Evolutionary conservation across 2,113 vertebrate species (phyloP), one percentile per base, ranked within the genome.

Genomic region (Deroptyus accipitrinus): DNA sequence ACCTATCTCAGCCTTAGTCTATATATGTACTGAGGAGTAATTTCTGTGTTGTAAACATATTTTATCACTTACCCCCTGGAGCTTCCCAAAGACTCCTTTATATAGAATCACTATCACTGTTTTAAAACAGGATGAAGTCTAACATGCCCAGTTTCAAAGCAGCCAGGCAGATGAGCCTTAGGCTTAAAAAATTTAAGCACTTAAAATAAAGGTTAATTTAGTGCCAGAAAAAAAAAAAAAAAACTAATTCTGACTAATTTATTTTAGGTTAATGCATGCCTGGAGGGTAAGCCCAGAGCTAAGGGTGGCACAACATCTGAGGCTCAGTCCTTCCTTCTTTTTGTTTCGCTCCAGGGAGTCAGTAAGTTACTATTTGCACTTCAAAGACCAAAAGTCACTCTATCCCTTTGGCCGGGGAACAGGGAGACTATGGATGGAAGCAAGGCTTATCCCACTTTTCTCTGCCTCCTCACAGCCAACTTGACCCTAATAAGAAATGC

Each of bases 181-280:
- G 66, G 54, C 41, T 62, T 95, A 41, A 80, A 82, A 94, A 66
- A 51, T 8, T 57, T 75, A 86, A 86, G 25, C 18, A 75, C 52
- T 84, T 89, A 68, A 90, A 96, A 83, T 78, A 93, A 84, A 94
- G 73, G 49, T 89, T 89, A 82, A 92, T 89, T 86, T 94, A 68
- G 10, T 82, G 28, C 27, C 61, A 95, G 39, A 79, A 79, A 81
- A 91, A 37, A 37, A 37, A 37, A 63, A 2, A 59, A 23, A 55
- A 49, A 25, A 4, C 12, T 64, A 73, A 76, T 73, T 95, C 44
- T 86, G 48, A 79, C 35, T 82, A 73, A 93, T 94, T 95, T 93
- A 70, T 82, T 96, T 88, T 69, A 17, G 18, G 72, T 83, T 79
- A 57, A 64, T 69, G 22, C 41, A 66, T 59, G 31, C 41, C 88